These are phyloP conservation scores for Hemithea aestivaria DNA, from an alignment of 2,888 invertebrate genomes.

Conservation along the genomic window DNA sequence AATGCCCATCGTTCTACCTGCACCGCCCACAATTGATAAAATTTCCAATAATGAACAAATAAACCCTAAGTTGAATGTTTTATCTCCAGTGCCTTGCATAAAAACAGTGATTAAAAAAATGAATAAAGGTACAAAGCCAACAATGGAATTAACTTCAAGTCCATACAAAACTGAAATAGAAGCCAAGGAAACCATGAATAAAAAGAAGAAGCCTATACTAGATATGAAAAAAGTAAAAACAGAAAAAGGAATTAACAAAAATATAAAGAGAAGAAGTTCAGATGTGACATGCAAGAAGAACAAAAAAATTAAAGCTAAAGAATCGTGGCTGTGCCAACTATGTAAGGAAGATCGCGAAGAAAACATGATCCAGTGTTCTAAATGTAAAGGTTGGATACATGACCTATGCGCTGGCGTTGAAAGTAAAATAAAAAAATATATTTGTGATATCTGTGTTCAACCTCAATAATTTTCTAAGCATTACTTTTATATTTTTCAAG, in stretches of 20 bases:
- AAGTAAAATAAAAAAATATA: too few relatives aligned
- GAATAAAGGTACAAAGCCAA: conserved; percentile 1
- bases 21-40: neutral
- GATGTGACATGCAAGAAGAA: conserved; percentile 6
- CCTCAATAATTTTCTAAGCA: too few relatives aligned
- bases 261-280: conserved; percentile 1
- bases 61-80: conserved; percentile 3
- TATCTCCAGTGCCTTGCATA: conserved; percentile 3
- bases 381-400: conserved; percentile 14
- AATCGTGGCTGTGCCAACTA: conserved; percentile 11
- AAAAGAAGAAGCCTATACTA: conserved; percentile 1
- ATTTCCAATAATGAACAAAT: neutral
- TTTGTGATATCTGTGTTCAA: too few relatives aligned
- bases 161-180: conserved; percentile 7
- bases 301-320: conserved; percentile 8
- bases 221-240: conserved; percentile 5
- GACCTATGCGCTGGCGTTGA: conserved; percentile 10
- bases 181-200: too few relatives aligned
- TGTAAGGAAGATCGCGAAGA: conserved; percentile 11
- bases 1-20: too few relatives aligned
- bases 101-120: too few relatives aligned
- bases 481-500: too few relatives aligned
- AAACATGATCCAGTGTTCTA: conserved; percentile 10
- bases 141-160: conserved; percentile 4
- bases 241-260: conserved; percentile 2